Percentiles rank a stretch among this genome's conserved stretches.
phyloP scores from a whole-genome alignment of 1,140 invertebrate genomes.

The Ceratoteleas bidentatus region DNA sequence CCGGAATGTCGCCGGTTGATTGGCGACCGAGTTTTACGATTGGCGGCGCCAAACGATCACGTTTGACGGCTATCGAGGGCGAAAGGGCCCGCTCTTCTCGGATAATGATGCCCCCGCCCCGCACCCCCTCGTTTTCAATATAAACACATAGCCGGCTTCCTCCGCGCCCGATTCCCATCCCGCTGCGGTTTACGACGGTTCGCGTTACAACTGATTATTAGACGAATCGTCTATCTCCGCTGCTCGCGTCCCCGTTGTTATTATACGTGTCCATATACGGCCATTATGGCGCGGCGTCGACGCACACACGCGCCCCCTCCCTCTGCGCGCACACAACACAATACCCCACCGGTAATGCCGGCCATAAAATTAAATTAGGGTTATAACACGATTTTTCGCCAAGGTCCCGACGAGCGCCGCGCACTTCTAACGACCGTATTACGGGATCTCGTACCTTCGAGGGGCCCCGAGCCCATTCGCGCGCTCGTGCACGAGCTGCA shows the following conservation, averaged over 20 bases:
- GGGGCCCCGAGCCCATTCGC: constrained; percentile 44
- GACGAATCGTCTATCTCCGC: constrained; percentile 68
- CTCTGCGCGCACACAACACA: constrained; percentile 72
- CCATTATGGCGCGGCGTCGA: constrained; percentile 74
- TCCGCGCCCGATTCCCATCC: constrained; percentile 74
- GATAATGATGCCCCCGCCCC: constrained; percentile 72
- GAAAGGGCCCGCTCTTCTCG: constrained; percentile 31
- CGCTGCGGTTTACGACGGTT: constrained; percentile 80
- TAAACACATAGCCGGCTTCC: constrained; percentile 70
- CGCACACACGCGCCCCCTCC: constrained; percentile 37
- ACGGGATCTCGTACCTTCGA: constrained; percentile 51
- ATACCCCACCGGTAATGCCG: constrained; percentile 77
- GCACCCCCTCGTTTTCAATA: constrained; percentile 67
- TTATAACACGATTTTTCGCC: constrained; percentile 82
- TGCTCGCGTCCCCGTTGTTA: constrained; percentile 70
- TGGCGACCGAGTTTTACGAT: constrained; percentile 75
- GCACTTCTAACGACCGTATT: constrained; percentile 71
- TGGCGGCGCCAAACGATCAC: constrained; percentile 73
- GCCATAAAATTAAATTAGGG: constrained; percentile 82
- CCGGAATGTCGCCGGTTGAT: constrained; percentile 69
- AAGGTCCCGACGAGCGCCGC: constrained; percentile 71
- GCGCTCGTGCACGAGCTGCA: constrained; percentile 56
- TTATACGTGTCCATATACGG: constrained; percentile 79
- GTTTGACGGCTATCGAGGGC: constrained; percentile 68
- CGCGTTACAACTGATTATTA: constrained; percentile 82